These are phyloP conservation scores for Bufo bufo DNA, from an alignment of 2,113 vertebrate species.

Conservation along the genomic window DNA sequence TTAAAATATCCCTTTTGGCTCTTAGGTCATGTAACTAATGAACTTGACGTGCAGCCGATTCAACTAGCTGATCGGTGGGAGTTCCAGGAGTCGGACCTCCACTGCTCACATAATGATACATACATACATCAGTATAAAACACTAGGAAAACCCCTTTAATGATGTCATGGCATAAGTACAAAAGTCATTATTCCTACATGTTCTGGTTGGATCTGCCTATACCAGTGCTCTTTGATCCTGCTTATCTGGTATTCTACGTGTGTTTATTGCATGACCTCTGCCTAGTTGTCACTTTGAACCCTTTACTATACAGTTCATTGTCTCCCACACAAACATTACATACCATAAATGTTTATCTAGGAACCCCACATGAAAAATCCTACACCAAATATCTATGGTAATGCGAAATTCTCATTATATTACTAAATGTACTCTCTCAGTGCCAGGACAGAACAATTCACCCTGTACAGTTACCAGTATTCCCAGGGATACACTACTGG, in stretches of 20 bases:
- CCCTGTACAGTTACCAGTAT: not conserved
- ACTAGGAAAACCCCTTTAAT: not conserved
- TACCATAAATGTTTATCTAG: not conserved
- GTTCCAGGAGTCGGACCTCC: too few relatives aligned
- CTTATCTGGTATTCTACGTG: not conserved
- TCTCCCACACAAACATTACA: slow-evolving; percentile 5
- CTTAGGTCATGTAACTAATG: too few relatives aligned
- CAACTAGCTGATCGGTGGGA: too few relatives aligned
- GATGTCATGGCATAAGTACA: not conserved
- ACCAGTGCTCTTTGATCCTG: not conserved
- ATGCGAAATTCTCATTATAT: not conserved
- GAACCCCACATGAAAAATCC: not conserved
- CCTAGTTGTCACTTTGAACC: slow-evolving; percentile 10
- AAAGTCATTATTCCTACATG: not conserved
- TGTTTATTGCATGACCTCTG: not conserved
- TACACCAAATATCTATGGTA: not conserved
- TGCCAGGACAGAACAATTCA: not conserved
- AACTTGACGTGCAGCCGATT: too few relatives aligned
- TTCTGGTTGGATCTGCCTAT: not conserved
- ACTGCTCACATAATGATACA: too few relatives aligned
- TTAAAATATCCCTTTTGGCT: too few relatives aligned
- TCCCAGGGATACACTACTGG: not conserved
- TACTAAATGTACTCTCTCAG: not conserved
- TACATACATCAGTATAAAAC: too few relatives aligned
- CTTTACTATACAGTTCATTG: not conserved